Conservation (phyloP, 2,797 vertebrate genomes). For the Cuculus canorus region DNA sequence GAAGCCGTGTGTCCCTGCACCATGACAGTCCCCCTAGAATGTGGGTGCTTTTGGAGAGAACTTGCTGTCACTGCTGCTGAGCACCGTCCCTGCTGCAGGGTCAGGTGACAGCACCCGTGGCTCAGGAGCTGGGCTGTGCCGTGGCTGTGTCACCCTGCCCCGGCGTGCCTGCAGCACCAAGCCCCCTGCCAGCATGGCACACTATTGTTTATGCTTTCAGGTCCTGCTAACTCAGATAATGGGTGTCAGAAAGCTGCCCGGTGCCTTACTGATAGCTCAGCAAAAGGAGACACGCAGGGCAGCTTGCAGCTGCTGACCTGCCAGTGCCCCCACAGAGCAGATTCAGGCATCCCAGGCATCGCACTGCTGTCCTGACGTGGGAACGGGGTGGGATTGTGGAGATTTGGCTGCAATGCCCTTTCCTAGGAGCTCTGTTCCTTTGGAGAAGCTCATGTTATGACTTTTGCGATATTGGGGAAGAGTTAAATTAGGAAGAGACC, state of each 20-base stretch:
- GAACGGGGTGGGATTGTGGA: background rate
- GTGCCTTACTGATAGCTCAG: slow-evolving; percentile 57
- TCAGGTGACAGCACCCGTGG: accelerated
- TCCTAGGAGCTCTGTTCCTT: background rate
- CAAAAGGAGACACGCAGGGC: slow-evolving; percentile 43
- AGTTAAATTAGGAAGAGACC: slow-evolving; percentile 57
- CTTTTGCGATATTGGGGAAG: slow-evolving; percentile 39
- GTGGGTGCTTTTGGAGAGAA: background rate
- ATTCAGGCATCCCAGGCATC: background rate
- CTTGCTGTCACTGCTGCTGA: background rate
- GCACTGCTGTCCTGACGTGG: accelerated
- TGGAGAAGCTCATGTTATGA: slow-evolving; percentile 24
- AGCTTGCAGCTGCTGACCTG: slow-evolving; percentile 72
- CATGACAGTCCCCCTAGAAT: background rate
- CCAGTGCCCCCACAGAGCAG: slow-evolving; percentile 69
- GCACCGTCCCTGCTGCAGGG: background rate
- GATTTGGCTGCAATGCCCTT: background rate
- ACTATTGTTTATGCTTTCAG: slow-evolving; percentile 52
- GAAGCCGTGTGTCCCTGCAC: background rate
- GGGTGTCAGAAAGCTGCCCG: slow-evolving; percentile 71
- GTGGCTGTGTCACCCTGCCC: background rate
- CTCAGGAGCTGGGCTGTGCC: background rate
- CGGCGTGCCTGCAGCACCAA: background rate
- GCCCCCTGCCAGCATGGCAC: background rate
- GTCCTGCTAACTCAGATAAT: slow-evolving; percentile 71